Conservation (phyloP, 2,113 vertebrate species). For the Sapajus apella region DNA sequence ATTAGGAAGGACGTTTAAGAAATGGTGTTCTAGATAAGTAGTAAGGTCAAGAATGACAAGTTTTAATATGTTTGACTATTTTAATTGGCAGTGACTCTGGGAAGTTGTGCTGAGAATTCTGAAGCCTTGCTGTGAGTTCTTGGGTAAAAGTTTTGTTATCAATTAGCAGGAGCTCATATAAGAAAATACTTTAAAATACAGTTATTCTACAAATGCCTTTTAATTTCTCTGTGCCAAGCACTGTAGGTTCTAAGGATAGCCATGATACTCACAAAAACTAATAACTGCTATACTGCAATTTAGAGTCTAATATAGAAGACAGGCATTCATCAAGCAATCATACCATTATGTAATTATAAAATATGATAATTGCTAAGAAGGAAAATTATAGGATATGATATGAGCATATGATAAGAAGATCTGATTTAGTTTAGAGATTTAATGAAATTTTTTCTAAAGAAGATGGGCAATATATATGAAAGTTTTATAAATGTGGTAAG, state of each 20-base stretch:
- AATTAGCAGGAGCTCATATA: neutral
- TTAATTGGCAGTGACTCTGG: neutral
- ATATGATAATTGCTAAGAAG: neutral
- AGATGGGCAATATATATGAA: neutral
- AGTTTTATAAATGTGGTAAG: neutral
- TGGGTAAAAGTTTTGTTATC: neutral
- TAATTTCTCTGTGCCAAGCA: neutral
- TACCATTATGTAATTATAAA: conserved; percentile 9
- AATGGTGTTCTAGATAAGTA: neutral
- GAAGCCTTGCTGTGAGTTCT: neutral
- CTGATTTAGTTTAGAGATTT: conserved; percentile 6
- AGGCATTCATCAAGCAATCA: conserved; percentile 27
- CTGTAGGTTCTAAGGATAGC: neutral
- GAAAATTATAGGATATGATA: neutral
- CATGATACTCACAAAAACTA: neutral
- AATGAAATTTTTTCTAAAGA: neutral
- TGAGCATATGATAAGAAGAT: neutral
- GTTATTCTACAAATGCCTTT: neutral
- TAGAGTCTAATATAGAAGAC: neutral
- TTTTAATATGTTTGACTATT: neutral
- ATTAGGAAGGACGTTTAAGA: neutral
- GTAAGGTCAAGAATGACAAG: neutral
- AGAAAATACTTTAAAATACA: neutral
- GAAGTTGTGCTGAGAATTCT: neutral
- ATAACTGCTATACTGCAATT: neutral